These are phyloP conservation scores for Drosophila micromelanica DNA, from an alignment of 1,140 invertebrate genomes.

Conservation along the genomic window DNA sequence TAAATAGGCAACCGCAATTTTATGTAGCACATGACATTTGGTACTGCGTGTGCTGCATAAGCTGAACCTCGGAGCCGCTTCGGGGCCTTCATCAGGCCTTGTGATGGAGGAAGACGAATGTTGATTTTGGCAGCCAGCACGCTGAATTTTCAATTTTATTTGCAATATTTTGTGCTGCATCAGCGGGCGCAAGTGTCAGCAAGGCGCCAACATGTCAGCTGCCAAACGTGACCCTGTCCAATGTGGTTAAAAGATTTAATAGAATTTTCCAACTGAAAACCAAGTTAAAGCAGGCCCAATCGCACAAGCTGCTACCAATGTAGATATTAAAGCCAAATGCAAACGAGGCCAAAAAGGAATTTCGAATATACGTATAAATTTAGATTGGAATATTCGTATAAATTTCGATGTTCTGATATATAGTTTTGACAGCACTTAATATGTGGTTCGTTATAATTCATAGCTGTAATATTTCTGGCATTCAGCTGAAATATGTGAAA, in stretches of 20 bases:
- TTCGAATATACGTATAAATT: conserved; percentile 5
- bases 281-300: conserved; percentile 2
- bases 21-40: conserved; percentile 57
- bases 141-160: conserved; percentile 81
- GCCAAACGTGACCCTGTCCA: conserved; percentile 72
- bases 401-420: conserved; percentile 5
- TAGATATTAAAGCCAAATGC: conserved; percentile 19
- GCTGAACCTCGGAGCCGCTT: conserved; percentile 22
- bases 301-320: conserved; percentile 17
- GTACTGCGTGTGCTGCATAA: conserved; percentile 57
- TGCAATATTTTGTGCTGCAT: conserved; percentile 67
- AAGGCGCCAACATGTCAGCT: conserved; percentile 59
- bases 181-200: conserved; percentile 59
- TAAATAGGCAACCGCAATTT: conserved; percentile 46
- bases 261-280: conserved; percentile 27
- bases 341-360: conserved; percentile 2
- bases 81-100: conserved; percentile 6
- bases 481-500: neutral
- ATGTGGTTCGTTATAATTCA: too few species aligned
- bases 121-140: conserved; percentile 71
- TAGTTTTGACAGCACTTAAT: too few species aligned
- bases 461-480: too few species aligned
- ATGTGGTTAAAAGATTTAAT: conserved; percentile 68
- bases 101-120: conserved; percentile 44
- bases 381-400: neutral